These are phyloP conservation scores for human DNA, from an alignment of 2,113 vertebrate genomes.

Conservation along the genomic window DNA sequence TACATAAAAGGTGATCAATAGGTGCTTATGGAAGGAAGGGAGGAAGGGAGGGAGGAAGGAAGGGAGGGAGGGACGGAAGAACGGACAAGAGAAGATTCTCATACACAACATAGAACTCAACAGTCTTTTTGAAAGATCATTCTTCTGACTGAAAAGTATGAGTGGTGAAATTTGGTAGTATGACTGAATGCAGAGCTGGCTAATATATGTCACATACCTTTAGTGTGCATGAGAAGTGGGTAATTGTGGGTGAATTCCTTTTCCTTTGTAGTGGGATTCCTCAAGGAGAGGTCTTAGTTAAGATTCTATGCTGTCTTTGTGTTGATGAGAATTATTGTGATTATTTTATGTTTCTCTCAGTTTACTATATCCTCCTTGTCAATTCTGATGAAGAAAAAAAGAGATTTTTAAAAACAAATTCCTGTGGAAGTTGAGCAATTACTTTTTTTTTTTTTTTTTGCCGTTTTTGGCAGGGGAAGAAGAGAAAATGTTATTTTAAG, in stretches of 20 bases:
- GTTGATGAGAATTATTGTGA: conserved; percentile 60
- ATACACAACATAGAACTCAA: neutral
- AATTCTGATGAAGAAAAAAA: conserved; percentile 49
- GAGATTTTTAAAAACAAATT: conserved; percentile 40
- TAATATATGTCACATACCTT: neutral
- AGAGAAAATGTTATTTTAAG: conserved; percentile 24
- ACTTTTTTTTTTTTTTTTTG: neutral
- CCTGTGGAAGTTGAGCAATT: neutral
- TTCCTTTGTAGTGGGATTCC: conserved; percentile 61
- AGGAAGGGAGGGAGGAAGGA: accelerated
- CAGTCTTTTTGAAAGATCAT: conserved; percentile 19
- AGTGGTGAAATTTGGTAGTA: conserved; percentile 29
- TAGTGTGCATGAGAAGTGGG: neutral
- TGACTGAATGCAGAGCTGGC: conserved; percentile 5
- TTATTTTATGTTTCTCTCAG: conserved; percentile 41
- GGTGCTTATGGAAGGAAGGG: neutral
- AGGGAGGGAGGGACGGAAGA: too few relatives aligned
- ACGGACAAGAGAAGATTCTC: neutral
- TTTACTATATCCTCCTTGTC: conserved; percentile 51
- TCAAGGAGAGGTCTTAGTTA: conserved; percentile 43
- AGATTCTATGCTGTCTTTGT: conserved; percentile 46
- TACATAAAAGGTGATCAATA: neutral
- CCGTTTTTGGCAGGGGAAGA: neutral
- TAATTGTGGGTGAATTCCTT: conserved; percentile 49
- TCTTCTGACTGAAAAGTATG: neutral